Evolutionary conservation across 2,797 vertebrate species (phyloP), one percentile per base, ranked within the genome.

Genomic region (Lemur catta): DNA sequence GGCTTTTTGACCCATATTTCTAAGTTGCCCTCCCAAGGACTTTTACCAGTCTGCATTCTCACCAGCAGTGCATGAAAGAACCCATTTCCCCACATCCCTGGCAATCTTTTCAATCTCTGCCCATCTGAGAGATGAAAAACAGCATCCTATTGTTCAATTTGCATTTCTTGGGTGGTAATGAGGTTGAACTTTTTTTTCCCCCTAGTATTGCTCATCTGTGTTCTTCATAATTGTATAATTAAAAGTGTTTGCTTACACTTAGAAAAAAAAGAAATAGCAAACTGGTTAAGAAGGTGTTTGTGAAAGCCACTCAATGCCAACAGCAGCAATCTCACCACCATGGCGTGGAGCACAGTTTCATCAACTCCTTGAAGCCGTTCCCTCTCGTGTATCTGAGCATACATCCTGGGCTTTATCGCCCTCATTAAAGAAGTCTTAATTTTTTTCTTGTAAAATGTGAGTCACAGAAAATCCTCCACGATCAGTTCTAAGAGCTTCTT

Each of bases 111-210:
- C 43, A 52, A 93, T 82, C 78, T 95, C 18, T 91, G 38, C 41
- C 28, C 18, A 38, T 65, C 24, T 50, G 41, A 89, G 41, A 75
- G 84, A 93, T 92, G 69, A 65, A 88, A 71, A 55, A 33, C 13
- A 59, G 30, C n/a, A 65, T 43, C 43, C 13, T 82, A 43, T 78
- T 85, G 46, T 89, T 88, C 69, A 69, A 46, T 93, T 71, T 96
- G 52, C 52, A 89, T 93, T 94, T 97, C 50, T 91, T 88, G 69
- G 50, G 55, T 92, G 85, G 33, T 48, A 55, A 69, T 79, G 88
- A 93, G 55, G 35, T 28, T 91, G 50, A 75, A 33, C 18, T 35
- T 89, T 7, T 65, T 55, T 79, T 26, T 30, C 65, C 26, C 26
- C 6, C 52, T 93, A 61, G 82, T 41, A n/a, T 4, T 2, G 1